Evolutionary conservation across 2,113 vertebrate species (phyloP), one percentile per base, ranked within the genome.

Genomic region (Pachypanchax playfairii): DNA sequence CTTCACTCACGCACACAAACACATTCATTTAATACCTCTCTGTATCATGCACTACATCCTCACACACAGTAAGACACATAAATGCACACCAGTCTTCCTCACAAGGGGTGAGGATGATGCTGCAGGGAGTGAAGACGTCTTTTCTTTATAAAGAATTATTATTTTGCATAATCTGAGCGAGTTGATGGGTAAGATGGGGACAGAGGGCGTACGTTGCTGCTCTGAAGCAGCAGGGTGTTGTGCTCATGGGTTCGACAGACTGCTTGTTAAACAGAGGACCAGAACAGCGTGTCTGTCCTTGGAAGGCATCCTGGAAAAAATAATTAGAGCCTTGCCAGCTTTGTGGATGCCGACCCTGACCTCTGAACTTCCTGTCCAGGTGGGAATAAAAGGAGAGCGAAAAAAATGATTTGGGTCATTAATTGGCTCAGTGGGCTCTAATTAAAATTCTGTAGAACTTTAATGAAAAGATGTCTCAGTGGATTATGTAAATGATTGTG

Each of bases 261-360:
- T 26, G 43, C 4, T n/a, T n/a, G 28, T 67, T 60, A 33, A 36
- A 48, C 35, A 1, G 38, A 41, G 1, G 0, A 22, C 22, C n/a
- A 1, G 58, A 39, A 0, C 48, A 11, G 11, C 31, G 26, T 3
- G 21, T 68, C 38, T 33, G 70, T 12, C 63, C 64, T 75, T 77
- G 35, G 75, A 26, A 57, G 42, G 41, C 9, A 56, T 74, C 69
- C 81, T 75, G 65, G 46, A 52, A 9, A 3, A 6, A 24, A 48
- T 29, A 39, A 31, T 43, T 72, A 63, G 60, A 54, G 56, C 3
- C 3, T 38, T 33, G 76, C 50, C 83, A 73, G 74, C 35, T 26
- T 24, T n/a, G 4, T 38, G 20, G 47, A 43, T 1, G 42, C 13
- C 18, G 12, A 33, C 61, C 49, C 42, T 61, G 73, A 77, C 61